These are phyloP conservation scores for Colinus virginianus DNA, from an alignment of 2,113 vertebrate genomes.

Conservation along the genomic window DNA sequence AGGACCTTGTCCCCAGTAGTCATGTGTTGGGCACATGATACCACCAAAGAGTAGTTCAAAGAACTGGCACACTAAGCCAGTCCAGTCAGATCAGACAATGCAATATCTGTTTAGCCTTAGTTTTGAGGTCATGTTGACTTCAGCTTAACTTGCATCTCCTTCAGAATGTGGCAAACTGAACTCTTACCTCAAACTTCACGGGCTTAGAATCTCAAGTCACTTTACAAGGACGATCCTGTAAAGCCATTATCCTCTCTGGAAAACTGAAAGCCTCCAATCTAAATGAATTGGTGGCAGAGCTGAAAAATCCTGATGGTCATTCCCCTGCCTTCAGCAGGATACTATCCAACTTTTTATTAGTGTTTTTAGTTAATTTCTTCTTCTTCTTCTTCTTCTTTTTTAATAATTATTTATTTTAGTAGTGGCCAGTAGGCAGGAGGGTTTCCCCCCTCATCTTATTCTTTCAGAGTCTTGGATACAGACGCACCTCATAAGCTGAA, in stretches of 20 bases:
- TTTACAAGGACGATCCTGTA: neutral
- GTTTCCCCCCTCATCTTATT: neutral
- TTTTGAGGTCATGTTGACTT: neutral
- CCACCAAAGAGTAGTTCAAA: neutral
- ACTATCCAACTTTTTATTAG: neutral
- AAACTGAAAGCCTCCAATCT: neutral
- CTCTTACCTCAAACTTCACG: neutral
- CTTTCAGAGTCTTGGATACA: neutral
- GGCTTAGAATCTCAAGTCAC: neutral
- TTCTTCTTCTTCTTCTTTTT: neutral
- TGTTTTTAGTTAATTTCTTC: neutral
- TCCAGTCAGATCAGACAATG: neutral
- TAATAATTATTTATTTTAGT: neutral
- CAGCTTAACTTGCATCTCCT: neutral
- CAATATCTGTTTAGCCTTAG: neutral
- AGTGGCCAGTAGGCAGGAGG: neutral
- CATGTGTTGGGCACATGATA: neutral
- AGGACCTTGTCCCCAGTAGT: neutral
- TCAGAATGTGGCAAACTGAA: neutral
- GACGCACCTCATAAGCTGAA: neutral
- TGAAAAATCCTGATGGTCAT: neutral
- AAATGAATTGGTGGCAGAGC: neutral
- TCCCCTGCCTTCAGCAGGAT: neutral
- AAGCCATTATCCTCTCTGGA: neutral
- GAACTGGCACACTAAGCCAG: neutral